Percentiles rank a stretch among this genome's conserved stretches.
phyloP scores from a whole-genome alignment of 2,797 vertebrate genomes.

The Synanceia verrucosa region DNA sequence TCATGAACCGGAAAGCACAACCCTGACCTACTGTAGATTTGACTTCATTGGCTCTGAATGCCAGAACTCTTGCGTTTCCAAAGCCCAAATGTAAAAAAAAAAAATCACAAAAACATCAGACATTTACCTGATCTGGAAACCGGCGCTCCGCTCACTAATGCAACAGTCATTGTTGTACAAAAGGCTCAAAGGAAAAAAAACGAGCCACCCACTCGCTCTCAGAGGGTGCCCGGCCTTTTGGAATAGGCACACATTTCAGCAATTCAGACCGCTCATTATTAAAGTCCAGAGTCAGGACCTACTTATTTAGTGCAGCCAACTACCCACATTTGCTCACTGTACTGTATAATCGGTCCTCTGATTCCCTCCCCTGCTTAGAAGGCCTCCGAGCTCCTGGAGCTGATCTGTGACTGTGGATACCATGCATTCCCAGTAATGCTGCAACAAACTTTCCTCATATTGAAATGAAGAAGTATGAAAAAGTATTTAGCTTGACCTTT shows the following conservation, averaged over 20 bases:
- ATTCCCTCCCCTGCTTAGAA: slow-evolving; percentile 22
- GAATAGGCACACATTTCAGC: slow-evolving; percentile 26
- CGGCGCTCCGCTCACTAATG: background rate
- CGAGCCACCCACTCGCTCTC: background rate
- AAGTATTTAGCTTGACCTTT: background rate
- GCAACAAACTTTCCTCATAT: background rate
- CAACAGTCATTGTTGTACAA: slow-evolving; percentile 18
- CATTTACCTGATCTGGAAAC: slow-evolving; percentile 22
- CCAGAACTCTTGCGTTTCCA: slow-evolving; percentile 10
- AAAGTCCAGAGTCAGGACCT: slow-evolving; percentile 34
- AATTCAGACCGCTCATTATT: slow-evolving; percentile 43
- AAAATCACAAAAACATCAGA: too few species aligned
- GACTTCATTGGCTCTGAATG: slow-evolving; percentile 26
- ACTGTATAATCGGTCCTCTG: slow-evolving; percentile 29
- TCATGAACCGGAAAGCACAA: slow-evolving; percentile 56
- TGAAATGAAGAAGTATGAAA: background rate
- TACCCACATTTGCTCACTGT: slow-evolving; percentile 44
- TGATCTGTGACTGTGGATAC: slow-evolving; percentile 26
- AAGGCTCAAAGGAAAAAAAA: slow-evolving; percentile 29
- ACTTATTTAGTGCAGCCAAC: slow-evolving; percentile 43
- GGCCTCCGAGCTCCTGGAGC: slow-evolving; percentile 1
- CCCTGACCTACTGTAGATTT: slow-evolving; percentile 54
- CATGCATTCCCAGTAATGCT: background rate
- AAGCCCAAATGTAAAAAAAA: slow-evolving; percentile 22
- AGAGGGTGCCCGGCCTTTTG: slow-evolving; percentile 16